phyloP scores from a whole-genome alignment of 1,140 invertebrate genomes.

The Brachionus sp. region DNA sequence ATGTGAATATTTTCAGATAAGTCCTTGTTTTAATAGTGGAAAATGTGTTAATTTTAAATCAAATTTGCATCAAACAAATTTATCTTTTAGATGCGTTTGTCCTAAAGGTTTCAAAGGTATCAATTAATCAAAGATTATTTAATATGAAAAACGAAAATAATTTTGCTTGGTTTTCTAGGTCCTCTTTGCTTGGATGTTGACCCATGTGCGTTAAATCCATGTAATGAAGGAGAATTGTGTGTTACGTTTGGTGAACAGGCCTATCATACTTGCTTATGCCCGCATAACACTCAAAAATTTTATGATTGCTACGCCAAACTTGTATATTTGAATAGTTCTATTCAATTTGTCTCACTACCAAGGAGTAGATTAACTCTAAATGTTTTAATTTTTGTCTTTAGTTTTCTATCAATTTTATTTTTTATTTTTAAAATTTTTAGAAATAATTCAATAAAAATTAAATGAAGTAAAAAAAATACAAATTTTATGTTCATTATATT shows the following conservation, averaged over 20 bases:
- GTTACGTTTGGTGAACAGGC: not conserved
- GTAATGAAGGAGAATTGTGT: not conserved
- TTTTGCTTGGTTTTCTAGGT: not conserved
- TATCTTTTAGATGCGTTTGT: slow-evolving; percentile 3
- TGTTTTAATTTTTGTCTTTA: not conserved
- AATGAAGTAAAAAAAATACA: too few relatives aligned
- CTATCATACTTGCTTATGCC: not conserved
- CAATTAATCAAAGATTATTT: not conserved
- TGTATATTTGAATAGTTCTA: not conserved
- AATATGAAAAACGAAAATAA: not conserved
- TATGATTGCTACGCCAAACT: not conserved
- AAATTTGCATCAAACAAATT: not conserved
- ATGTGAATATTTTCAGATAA: not conserved
- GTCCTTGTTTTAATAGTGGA: slow-evolving; percentile 12
- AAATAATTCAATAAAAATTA: not conserved
- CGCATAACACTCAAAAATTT: not conserved
- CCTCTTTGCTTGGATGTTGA: not conserved
- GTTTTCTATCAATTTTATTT: not conserved
- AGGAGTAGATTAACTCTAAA: not conserved
- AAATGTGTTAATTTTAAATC: slow-evolving; percentile 6
- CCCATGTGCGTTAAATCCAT: not conserved
- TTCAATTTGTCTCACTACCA: not conserved
- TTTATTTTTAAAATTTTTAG: not conserved
- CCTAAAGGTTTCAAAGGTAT: not conserved
- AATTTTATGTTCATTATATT: too few relatives aligned